Evolutionary conservation across 2,113 vertebrate genomes (phyloP).

Genomic region (Lucifuga dentata): DNA sequence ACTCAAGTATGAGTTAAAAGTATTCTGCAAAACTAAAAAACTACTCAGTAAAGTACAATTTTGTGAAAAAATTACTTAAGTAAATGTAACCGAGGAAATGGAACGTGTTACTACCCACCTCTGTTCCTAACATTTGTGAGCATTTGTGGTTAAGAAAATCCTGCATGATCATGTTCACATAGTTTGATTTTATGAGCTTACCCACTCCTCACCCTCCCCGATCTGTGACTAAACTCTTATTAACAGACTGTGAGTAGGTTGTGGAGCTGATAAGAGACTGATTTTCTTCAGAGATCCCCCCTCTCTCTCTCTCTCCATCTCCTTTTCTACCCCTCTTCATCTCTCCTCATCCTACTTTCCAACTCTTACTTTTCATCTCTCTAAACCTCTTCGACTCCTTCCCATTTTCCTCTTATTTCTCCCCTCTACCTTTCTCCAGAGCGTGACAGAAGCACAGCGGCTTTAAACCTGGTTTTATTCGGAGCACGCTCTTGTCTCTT

Average conservation of each 20-base stretch:
- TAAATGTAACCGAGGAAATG: no score
- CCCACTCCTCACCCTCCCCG: conserved; percentile 7
- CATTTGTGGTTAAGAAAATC: neutral
- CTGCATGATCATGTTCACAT: neutral
- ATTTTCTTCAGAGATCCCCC: no score
- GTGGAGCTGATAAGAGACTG: conserved; percentile 13
- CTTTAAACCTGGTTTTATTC: conserved; percentile 59
- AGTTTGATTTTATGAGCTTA: neutral
- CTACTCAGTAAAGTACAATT: no score
- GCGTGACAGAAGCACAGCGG: conserved; percentile 25
- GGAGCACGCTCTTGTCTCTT: conserved; percentile 60
- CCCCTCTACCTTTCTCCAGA: conserved; percentile 3
- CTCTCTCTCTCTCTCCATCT: conserved; percentile 9
- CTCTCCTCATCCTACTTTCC: neutral
- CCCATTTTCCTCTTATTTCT: neutral
- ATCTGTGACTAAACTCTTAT: conserved; percentile 47
- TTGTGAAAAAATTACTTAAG: no score
- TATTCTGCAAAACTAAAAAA: no score
- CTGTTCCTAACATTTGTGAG: no score
- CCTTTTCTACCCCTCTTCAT: conserved; percentile 10
- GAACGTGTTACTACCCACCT: no score
- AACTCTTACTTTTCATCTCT: conserved; percentile 12
- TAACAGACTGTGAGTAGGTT: conserved; percentile 38
- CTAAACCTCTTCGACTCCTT: conserved; percentile 14
- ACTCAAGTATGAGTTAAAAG: no score